Conservation (phyloP, 2,797 vertebrate species). For the Graptemys geographica region DNA sequence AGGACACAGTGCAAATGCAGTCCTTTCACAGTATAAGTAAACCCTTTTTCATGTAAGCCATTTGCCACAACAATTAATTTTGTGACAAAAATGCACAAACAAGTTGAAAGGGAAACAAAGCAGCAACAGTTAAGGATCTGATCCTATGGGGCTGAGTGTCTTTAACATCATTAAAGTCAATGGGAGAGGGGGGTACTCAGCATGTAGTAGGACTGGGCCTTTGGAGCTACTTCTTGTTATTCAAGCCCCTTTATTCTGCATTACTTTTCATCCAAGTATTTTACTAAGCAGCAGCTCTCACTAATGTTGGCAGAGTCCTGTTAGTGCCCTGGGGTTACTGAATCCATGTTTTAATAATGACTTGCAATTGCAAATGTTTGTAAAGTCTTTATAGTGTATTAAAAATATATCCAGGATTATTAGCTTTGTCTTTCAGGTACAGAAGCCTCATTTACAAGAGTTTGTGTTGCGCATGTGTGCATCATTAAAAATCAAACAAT, state of each 20-base stretch:
- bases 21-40: background rate
- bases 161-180: accelerated
- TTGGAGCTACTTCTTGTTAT: background rate
- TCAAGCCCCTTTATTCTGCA: accelerated
- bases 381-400: background rate
- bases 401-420: background rate
- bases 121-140: background rate
- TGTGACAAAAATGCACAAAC: background rate
- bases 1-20: background rate
- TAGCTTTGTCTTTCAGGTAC: background rate
- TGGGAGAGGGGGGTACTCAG: background rate
- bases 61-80: background rate
- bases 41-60: background rate
- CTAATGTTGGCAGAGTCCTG: background rate
- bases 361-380: background rate
- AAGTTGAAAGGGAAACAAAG: background rate
- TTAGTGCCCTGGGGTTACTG: background rate
- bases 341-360: background rate
- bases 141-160: background rate
- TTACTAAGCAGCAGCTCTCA: background rate
- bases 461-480: background rate
- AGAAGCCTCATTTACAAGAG: accelerated
- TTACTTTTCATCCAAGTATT: background rate
- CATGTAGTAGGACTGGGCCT: background rate
- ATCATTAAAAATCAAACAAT: background rate